phyloP scores from a whole-genome alignment of 2,113 vertebrate species.

The Etheostoma cragini region DNA sequence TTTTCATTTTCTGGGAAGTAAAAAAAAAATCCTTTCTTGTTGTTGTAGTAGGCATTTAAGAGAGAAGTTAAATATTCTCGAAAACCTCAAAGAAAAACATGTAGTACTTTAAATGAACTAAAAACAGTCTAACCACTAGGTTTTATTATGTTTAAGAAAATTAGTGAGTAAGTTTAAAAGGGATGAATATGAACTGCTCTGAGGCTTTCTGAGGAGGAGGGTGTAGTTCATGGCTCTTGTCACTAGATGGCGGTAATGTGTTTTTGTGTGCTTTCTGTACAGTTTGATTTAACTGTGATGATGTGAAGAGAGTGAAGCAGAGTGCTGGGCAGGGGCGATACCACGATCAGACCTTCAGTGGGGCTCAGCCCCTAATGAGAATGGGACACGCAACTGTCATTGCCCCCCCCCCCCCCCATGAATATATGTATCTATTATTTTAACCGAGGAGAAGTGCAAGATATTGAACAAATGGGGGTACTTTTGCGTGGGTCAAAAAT shows the following conservation, averaged over 20 bases:
- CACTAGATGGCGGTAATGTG: background rate
- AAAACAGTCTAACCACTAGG: background rate
- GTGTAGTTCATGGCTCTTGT: accelerated
- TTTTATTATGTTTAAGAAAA: background rate
- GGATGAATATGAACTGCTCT: background rate
- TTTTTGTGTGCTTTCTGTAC: background rate
- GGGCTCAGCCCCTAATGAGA: no score
- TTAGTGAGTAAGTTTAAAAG: background rate
- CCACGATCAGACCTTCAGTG: no score
- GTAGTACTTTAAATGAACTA: no score
- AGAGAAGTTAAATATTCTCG: background rate
- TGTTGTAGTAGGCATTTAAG: background rate
- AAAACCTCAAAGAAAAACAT: no score
- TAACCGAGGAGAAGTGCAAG: no score
- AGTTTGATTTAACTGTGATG: background rate
- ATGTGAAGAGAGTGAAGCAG: background rate
- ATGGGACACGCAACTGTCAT: no score
- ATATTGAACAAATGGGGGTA: no score
- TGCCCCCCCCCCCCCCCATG: no score
- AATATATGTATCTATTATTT: no score
- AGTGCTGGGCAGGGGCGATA: background rate
- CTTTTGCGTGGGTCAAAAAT: no score
- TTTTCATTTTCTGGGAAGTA: background rate
- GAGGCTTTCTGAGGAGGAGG: background rate
- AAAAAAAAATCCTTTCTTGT: background rate